Conservation (phyloP, 2,113 vertebrate species). For the Nymphicus hollandicus region DNA sequence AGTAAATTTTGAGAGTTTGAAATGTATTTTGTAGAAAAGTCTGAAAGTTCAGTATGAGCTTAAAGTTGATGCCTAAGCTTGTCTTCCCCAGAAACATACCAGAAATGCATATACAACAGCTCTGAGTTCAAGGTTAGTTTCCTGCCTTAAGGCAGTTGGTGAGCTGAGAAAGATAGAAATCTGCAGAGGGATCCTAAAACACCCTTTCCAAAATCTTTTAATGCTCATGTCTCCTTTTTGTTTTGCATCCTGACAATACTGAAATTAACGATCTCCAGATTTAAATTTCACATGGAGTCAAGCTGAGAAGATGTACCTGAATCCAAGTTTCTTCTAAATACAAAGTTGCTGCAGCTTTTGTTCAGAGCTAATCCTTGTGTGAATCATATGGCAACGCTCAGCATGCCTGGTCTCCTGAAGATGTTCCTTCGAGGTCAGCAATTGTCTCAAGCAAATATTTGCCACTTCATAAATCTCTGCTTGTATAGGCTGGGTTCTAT, state of each 20-base stretch:
- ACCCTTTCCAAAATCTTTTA: not conserved
- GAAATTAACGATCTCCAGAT: conserved; percentile 10
- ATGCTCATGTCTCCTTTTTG: conserved; percentile 1
- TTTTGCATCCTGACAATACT: not conserved
- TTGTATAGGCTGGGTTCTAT: conserved; percentile 35
- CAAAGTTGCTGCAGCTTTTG: conserved; percentile 29
- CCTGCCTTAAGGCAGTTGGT: not conserved
- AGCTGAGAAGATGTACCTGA: conserved; percentile 47
- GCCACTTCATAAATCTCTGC: conserved; percentile 50
- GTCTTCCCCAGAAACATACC: not conserved
- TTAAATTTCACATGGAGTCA: conserved; percentile 44
- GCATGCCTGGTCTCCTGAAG: conserved; percentile 48
- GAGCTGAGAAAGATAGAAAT: not conserved
- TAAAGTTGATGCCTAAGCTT: not conserved
- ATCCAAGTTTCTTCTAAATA: conserved; percentile 45
- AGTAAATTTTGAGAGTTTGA: not conserved
- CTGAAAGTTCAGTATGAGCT: not conserved
- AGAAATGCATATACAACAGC: not conserved
- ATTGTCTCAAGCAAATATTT: conserved; percentile 55
- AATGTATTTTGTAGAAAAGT: not conserved
- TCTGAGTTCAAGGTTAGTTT: not conserved
- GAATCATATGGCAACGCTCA: conserved; percentile 53
- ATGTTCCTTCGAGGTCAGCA: conserved; percentile 50
- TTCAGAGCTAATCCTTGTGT: not conserved
- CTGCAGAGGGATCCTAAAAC: not conserved